Evolutionary conservation across 2,888 invertebrate species (phyloP).

Genomic region (Nebria salina): DNA sequence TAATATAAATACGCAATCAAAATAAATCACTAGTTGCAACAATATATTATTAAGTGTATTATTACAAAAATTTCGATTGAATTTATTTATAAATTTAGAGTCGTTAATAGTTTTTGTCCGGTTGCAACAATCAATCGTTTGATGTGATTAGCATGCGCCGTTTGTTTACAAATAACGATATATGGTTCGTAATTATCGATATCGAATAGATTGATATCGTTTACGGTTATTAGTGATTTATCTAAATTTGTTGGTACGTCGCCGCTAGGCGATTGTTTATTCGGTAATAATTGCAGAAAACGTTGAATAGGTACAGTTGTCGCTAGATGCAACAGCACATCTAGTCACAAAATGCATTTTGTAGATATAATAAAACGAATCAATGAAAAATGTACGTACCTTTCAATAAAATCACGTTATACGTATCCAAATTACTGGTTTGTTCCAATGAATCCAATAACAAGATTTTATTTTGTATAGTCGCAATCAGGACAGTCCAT

Average conservation of each 20-base stretch:
- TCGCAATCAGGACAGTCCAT: constrained; percentile 61
- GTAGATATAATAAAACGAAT: constrained; percentile 22
- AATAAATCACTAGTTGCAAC: too few species aligned
- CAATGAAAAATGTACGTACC: constrained; percentile 52
- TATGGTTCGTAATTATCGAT: constrained; percentile 63
- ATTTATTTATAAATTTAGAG: constrained; percentile 58
- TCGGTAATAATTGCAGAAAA: constrained; percentile 62
- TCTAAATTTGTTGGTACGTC: constrained; percentile 7
- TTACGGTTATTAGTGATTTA: constrained; percentile 46
- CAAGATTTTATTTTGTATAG: constrained; percentile 61
- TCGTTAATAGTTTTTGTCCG: constrained; percentile 66
- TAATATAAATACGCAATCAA: too few species aligned
- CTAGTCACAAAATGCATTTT: constrained; percentile 52
- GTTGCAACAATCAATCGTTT: constrained; percentile 70
- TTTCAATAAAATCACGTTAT: constrained; percentile 59
- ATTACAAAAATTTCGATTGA: too few species aligned
- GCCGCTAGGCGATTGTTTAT: constrained; percentile 51
- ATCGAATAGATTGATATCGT: constrained; percentile 57
- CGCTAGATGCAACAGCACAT: constrained; percentile 62
- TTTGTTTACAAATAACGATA: constrained; percentile 66
- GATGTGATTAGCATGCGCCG: constrained; percentile 70
- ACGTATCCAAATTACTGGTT: constrained; percentile 57
- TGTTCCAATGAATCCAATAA: constrained; percentile 55
- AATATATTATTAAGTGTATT: too few species aligned
- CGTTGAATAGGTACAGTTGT: constrained; percentile 62